Evolutionary conservation across 2,888 invertebrate species (phyloP).

Genomic region (Drosophila borealis): DNA sequence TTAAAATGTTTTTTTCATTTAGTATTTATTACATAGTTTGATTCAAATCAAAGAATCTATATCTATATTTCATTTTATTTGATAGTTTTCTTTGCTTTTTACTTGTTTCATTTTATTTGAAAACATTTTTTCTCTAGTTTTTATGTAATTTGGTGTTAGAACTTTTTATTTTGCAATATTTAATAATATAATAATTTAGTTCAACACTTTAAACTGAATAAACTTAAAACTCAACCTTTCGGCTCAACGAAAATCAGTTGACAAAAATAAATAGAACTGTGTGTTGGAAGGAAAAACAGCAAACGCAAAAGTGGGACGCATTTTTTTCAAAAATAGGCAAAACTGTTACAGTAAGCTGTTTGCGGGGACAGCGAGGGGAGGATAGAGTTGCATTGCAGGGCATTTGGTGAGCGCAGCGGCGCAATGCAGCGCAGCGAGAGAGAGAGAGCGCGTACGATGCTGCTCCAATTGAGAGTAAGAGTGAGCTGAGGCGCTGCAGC

Average conservation of each 20-base stretch:
- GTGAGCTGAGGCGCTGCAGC: conserved; percentile 19
- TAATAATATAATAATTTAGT: not conserved
- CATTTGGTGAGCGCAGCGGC: conserved; percentile 34
- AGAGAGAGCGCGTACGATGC: conserved; percentile 5
- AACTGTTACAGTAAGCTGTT: conserved; percentile 11
- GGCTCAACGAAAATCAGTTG: conserved; percentile 38
- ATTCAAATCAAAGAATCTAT: not conserved
- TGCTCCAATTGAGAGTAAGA: conserved; percentile 16
- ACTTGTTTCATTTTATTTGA: not conserved
- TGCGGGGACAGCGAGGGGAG: not conserved
- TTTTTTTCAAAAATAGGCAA: conserved; percentile 39
- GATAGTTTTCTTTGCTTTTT: not conserved
- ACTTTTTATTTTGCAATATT: not conserved
- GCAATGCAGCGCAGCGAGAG: conserved; percentile 29
- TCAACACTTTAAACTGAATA: conserved; percentile 15
- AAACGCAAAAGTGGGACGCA: conserved; percentile 51
- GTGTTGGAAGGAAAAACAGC: conserved; percentile 28
- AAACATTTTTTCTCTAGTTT: not conserved
- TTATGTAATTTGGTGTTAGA: not conserved
- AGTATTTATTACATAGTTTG: not conserved
- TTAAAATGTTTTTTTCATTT: not conserved
- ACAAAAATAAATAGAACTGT: conserved; percentile 58
- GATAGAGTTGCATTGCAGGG: conserved; percentile 16
- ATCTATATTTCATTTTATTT: conserved; percentile 1
- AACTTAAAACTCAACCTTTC: conserved; percentile 12